A percentile compares a stretch with the other conserved stretches of the same genome.
Conservation (phyloP, 1,140 invertebrate species). For the Eurytemora carolleeae region DNA sequence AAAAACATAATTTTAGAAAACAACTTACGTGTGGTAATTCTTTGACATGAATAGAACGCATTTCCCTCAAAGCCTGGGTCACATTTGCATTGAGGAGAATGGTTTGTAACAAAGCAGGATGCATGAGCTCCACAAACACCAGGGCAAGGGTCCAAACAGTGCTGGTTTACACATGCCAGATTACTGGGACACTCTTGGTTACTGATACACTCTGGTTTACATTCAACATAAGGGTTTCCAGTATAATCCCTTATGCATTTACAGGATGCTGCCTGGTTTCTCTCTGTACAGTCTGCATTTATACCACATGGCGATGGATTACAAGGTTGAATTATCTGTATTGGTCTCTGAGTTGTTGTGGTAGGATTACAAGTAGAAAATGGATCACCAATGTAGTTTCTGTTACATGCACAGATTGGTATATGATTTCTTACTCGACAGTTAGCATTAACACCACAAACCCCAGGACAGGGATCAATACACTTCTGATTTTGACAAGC, state of each 20-base stretch:
- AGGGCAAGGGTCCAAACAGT: conserved; percentile 51
- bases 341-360: conserved; percentile 18
- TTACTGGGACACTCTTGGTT: conserved; percentile 50
- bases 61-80: conserved; percentile 30
- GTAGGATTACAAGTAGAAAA: not conserved
- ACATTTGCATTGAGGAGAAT: conserved; percentile 36
- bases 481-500: conserved; percentile 54
- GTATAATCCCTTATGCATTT: conserved; percentile 22
- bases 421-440: conserved; percentile 10
- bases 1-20: not conserved
- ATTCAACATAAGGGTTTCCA: conserved; percentile 26
- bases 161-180: conserved; percentile 50
- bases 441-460: conserved; percentile 15
- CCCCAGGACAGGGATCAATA: conserved; percentile 35
- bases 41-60: conserved; percentile 20
- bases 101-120: conserved; percentile 24
- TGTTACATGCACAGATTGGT: conserved; percentile 6
- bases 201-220: conserved; percentile 29
- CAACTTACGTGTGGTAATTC: conserved; percentile 16
- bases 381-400: conserved; percentile 12
- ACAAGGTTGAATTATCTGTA: conserved; percentile 8
- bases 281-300: conserved; percentile 27
- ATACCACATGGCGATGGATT: conserved; percentile 22
- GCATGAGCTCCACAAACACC: conserved; percentile 35
- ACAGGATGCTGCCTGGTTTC: conserved; percentile 22